phyloP scores from a whole-genome alignment of 30 jellyfish, hydroid and myxozoan genomes.

The Pseudorhiza aurosa region DNA sequence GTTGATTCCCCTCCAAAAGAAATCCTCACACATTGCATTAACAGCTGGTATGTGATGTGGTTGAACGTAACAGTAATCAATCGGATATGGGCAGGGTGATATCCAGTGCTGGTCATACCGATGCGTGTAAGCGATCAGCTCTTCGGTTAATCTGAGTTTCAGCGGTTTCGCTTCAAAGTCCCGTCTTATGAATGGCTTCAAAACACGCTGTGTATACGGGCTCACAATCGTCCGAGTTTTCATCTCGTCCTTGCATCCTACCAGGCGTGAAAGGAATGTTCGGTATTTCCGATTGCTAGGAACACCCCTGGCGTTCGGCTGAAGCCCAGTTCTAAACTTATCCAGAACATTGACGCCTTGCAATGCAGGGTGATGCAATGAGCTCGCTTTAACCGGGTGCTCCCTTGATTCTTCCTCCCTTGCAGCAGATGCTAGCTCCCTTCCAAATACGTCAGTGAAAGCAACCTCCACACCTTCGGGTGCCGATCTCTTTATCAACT shows the following conservation, averaged over 20 bases:
- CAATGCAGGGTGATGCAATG: slow-evolving; percentile 94
- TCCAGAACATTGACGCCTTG: slow-evolving; percentile 91
- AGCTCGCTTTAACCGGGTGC: neutral
- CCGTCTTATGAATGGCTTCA: slow-evolving; percentile 97
- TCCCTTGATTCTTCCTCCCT: slow-evolving; percentile 5
- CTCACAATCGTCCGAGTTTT: slow-evolving; percentile 78
- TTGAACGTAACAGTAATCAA: slow-evolving; percentile 98
- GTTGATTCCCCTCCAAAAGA: slow-evolving; percentile 98
- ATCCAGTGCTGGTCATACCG: slow-evolving; percentile 77
- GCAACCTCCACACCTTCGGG: slow-evolving; percentile 34
- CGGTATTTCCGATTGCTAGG: neutral
- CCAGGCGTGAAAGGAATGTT: slow-evolving; percentile 67
- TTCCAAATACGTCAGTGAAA: slow-evolving; percentile 29
- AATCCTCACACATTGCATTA: slow-evolving; percentile 95
- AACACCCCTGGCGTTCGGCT: neutral
- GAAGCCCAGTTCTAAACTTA: slow-evolving; percentile 39
- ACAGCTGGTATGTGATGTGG: slow-evolving; percentile 99
- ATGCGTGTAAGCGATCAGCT: slow-evolving; percentile 63
- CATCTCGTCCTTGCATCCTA: slow-evolving; percentile 74
- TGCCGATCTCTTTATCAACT: slow-evolving; percentile 37
- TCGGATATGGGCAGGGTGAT: slow-evolving; percentile 75
- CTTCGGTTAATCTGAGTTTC: slow-evolving; percentile 68
- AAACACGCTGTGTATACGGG: slow-evolving; percentile 95
- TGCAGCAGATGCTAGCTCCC: slow-evolving; percentile 44
- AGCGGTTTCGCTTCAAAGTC: slow-evolving; percentile 84